phyloP scores from a whole-genome alignment of 2,888 invertebrate genomes.

The Cecidostiba fungosa region DNA sequence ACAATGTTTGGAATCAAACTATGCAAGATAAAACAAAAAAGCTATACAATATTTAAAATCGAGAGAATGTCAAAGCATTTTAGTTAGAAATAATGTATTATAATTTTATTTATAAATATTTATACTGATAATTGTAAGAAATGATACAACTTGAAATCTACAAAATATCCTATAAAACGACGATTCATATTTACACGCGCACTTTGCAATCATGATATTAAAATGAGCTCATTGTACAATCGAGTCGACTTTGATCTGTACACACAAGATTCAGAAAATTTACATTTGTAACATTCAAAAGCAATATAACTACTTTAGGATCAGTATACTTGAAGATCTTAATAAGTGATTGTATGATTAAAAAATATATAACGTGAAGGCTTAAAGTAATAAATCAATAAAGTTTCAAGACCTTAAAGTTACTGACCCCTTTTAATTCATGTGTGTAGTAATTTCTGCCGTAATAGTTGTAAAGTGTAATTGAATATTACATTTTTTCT shows the following conservation, averaged over 20 bases:
- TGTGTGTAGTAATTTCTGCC: constrained; percentile 57
- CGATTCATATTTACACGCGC: constrained; percentile 62
- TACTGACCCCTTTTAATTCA: constrained; percentile 51
- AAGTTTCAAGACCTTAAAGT: constrained; percentile 47
- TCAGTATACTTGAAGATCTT: constrained; percentile 53
- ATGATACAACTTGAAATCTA: constrained; percentile 62
- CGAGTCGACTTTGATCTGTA: constrained; percentile 57
- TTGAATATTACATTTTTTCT: constrained; percentile 47
- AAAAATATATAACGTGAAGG: constrained; percentile 34
- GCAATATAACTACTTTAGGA: constrained; percentile 54
- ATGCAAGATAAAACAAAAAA: background rate
- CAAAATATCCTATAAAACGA: constrained; percentile 62
- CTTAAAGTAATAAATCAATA: constrained; percentile 44
- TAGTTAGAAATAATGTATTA: constrained; percentile 54
- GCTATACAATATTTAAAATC: constrained; percentile 26
- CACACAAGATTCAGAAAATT: constrained; percentile 57
- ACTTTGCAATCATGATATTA: constrained; percentile 55
- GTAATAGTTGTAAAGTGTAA: constrained; percentile 29
- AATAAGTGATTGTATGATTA: constrained; percentile 30
- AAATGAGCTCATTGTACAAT: constrained; percentile 58
- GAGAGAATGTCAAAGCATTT: constrained; percentile 9
- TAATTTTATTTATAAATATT: constrained; percentile 62
- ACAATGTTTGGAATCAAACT: background rate
- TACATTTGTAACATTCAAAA: constrained; percentile 57
- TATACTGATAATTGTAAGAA: constrained; percentile 61